Base-by-base conservation (phyloP, 2,113 vertebrate genomes). In the Butorides virescens region DNA sequence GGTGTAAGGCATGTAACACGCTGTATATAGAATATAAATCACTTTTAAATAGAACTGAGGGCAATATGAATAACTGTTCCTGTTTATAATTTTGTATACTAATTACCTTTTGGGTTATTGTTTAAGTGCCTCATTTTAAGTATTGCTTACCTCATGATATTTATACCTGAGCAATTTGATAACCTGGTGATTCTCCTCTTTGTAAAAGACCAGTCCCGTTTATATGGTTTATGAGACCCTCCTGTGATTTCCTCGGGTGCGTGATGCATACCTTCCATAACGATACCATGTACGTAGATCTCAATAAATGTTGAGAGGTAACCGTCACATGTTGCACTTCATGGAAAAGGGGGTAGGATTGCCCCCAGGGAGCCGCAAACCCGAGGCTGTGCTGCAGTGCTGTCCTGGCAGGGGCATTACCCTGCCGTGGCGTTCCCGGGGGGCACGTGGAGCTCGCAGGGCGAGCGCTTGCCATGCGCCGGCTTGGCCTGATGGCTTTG, bases 101-200 rank as follows among this genome's bases (percentile, higher is more conserved):
- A 18, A 21, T 76, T 83, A 79, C 73, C 82, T 91, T 77, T 66
- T 58, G 55, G 72, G 86, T 84, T 90, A 42, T 73, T 84, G 52
- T 95, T 89, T 22, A 96, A 97, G 89, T 94, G 95, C 97, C 96
- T 96, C 90, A 82, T 88, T 56, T 70, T 42, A 62, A 89, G 82
- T 97, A 81, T 82, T 80, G 72, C 88, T 97, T 92, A 88, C 88
- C 95, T 95, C 86, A 52, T 93, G 36, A 46, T 95, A 49, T 97
- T 96, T 91, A 78, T 89, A 94, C 76, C 72, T 4, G 59, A 71
- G 78, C 63, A 32, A 5, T 88, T 90, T 83, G 88, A 84, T 91
- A 76, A 84, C 58, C 53, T n/a, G 26, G 80, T 56, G 46, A 32
- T 77, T 86, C 34, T 90, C 78, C 11, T 88, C 77, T 93, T 88